These are phyloP conservation scores for Sycophila sp. DNA, from an alignment of 1,140 invertebrate genomes.

Conservation along the genomic window DNA sequence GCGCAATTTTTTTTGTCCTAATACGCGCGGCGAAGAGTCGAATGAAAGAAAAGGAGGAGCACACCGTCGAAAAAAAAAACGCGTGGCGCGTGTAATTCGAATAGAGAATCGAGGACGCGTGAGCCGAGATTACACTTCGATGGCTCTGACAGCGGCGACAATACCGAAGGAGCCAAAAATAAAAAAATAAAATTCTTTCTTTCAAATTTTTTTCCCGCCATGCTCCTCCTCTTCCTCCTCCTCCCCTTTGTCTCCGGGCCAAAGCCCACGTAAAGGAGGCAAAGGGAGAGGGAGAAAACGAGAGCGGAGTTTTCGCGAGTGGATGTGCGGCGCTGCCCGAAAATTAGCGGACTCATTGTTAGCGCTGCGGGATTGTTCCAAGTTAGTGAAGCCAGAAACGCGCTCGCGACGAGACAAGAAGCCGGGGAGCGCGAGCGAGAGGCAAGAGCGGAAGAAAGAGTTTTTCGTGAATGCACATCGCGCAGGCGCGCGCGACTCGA, in stretches of 20 bases:
- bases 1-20: too few relatives aligned
- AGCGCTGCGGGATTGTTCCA: conserved; percentile 47
- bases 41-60: too few relatives aligned
- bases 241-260: too few relatives aligned
- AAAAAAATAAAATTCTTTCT: neutral
- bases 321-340: neutral
- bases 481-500: neutral
- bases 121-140: conserved; percentile 4
- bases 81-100: neutral
- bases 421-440: conserved; percentile 30
- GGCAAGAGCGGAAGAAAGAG: neutral
- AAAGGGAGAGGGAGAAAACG: too few relatives aligned
- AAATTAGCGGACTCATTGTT: conserved; percentile 39
- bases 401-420: too few relatives aligned
- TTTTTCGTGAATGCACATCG: neutral
- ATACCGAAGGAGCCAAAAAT: conserved; percentile 6
- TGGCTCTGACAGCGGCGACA: neutral
- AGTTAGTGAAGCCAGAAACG: conserved; percentile 47
- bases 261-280: too few relatives aligned
- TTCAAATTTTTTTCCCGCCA: neutral
- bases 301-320: neutral
- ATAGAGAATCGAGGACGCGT: conserved; percentile 10
- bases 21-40: neutral
- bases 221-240: too few relatives aligned
- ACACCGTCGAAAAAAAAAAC: neutral